A percentile compares a stretch with the other conserved stretches of the same genome.
These are phyloP conservation scores for Mycteria americana DNA, from an alignment of 2,797 vertebrate species.

Conservation along the genomic window DNA sequence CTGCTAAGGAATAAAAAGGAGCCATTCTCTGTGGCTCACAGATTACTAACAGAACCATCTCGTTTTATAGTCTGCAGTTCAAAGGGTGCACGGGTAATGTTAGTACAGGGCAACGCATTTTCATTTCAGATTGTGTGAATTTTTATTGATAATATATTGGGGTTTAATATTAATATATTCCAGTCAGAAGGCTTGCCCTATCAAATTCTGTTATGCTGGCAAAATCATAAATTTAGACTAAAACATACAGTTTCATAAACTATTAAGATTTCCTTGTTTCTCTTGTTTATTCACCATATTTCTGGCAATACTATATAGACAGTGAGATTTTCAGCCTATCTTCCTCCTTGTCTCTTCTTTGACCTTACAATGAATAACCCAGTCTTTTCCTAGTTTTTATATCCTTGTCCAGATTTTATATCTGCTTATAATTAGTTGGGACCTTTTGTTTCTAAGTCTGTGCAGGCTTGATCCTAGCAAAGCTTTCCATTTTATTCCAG, in stretches of 20 bases:
- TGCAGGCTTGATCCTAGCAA: neutral
- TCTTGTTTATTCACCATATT: neutral
- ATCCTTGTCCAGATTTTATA: neutral
- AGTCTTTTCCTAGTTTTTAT: neutral
- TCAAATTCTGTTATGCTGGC: neutral
- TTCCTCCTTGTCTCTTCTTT: neutral
- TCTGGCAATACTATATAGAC: neutral
- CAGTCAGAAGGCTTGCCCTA: neutral
- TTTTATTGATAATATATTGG: neutral
- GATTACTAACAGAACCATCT: neutral
- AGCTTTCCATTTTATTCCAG: neutral
- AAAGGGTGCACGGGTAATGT: neutral
- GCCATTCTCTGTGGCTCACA: neutral
- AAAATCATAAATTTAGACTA: neutral
- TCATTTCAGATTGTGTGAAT: neutral
- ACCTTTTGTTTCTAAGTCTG: neutral
- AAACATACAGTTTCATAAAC: neutral
- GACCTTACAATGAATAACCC: neutral
- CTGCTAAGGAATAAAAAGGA: neutral
- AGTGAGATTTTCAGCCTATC: neutral
- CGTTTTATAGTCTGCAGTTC: neutral
- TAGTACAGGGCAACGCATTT: neutral
- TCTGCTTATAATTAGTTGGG: neutral
- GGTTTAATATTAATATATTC: neutral
- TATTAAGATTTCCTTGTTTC: neutral